These are phyloP conservation scores for Macroglossus sobrinus DNA, from an alignment of 2,113 vertebrate genomes.

Conservation along the genomic window DNA sequence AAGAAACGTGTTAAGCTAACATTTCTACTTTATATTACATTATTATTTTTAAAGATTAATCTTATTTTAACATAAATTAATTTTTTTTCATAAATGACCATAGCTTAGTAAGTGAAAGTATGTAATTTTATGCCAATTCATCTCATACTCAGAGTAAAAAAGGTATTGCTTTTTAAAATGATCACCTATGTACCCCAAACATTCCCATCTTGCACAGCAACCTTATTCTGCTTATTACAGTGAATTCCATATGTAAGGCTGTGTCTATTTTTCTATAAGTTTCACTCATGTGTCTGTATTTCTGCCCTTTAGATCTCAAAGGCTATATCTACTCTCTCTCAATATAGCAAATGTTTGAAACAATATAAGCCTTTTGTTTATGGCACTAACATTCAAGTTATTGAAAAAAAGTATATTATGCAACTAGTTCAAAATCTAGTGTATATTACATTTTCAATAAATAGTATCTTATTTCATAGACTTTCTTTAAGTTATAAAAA, in stretches of 20 bases:
- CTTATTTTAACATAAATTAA: constrained; percentile 12
- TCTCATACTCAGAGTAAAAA: background rate
- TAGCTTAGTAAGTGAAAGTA: background rate
- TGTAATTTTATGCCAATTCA: background rate
- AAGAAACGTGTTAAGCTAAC: background rate
- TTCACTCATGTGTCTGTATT: background rate
- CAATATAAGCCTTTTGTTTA: background rate
- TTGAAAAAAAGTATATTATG: background rate
- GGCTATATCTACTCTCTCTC: background rate
- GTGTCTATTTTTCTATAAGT: background rate
- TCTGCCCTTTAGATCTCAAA: background rate
- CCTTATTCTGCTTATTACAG: background rate
- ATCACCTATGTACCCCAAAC: background rate
- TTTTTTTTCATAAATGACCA: background rate
- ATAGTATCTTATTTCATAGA: background rate
- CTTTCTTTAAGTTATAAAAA: background rate
- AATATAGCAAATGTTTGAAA: background rate
- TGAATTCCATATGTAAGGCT: background rate
- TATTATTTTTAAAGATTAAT: constrained; percentile 21
- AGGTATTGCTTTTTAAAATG: background rate
- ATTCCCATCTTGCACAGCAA: background rate
- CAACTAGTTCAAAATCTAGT: background rate
- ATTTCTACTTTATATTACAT: background rate
- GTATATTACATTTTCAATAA: background rate
- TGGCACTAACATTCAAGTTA: background rate